phyloP scores from a whole-genome alignment of 2,797 vertebrate genomes.

The Podarcis lilfordi region DNA sequence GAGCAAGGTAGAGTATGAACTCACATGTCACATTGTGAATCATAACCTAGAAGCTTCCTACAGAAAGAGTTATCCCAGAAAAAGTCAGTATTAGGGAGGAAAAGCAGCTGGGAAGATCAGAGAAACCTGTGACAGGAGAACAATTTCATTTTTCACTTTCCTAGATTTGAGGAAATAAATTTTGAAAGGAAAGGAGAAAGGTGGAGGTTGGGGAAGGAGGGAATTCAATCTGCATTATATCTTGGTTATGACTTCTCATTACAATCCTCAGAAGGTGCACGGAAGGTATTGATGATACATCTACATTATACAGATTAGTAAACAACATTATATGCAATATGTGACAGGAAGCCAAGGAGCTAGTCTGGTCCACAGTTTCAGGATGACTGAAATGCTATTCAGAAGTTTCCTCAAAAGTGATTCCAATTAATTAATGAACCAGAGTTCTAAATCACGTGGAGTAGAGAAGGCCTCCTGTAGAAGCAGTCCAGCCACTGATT shows the following conservation, averaged over 20 bases:
- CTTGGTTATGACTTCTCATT: slow-evolving; percentile 53
- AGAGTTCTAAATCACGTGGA: neutral
- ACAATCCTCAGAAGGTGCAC: slow-evolving; percentile 37
- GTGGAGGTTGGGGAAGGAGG: slow-evolving; percentile 14
- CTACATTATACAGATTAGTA: neutral
- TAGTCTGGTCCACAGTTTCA: neutral
- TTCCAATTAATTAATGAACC: neutral
- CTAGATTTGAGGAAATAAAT: slow-evolving; percentile 54
- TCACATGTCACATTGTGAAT: neutral
- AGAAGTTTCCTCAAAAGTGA: neutral
- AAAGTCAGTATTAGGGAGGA: slow-evolving; percentile 40
- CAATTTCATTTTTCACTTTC: slow-evolving; percentile 62
- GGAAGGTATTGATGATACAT: slow-evolving; percentile 16
- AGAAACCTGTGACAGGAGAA: slow-evolving; percentile 36
- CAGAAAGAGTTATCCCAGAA: slow-evolving; percentile 40
- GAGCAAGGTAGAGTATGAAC: slow-evolving; percentile 62
- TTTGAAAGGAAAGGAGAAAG: slow-evolving; percentile 52
- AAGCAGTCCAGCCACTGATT: neutral
- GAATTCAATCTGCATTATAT: slow-evolving; percentile 55
- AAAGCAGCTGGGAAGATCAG: slow-evolving; percentile 20
- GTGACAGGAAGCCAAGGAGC: neutral
- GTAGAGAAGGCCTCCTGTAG: neutral
- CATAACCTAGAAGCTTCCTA: slow-evolving; percentile 8
- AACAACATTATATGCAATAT: slow-evolving; percentile 26
- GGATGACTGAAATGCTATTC: slow-evolving; percentile 18